Evolutionary conservation across 2,797 vertebrate species (phyloP).

Genomic region (Vespertilio murinus): DNA sequence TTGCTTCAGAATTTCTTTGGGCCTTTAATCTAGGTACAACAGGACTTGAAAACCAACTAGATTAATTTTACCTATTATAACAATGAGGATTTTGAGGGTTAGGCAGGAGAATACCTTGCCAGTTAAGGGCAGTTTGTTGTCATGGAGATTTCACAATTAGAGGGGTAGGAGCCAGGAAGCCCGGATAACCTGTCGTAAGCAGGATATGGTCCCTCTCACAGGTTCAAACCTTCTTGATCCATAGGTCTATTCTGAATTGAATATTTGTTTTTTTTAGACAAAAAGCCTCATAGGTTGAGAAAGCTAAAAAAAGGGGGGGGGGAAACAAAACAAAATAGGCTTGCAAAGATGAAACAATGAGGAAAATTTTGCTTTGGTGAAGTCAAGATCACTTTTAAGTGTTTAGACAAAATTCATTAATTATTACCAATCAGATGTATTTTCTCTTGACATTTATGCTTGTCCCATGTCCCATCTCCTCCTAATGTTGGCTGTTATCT

Average conservation of each 20-base stretch:
- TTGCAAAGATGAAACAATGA: neutral
- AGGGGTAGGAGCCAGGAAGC: neutral
- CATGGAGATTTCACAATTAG: neutral
- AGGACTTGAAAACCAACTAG: neutral
- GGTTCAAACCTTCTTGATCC: neutral
- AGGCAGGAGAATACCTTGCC: neutral
- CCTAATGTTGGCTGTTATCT: neutral
- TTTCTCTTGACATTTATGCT: neutral
- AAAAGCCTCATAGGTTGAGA: neutral
- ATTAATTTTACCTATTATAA: neutral
- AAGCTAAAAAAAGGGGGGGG: neutral
- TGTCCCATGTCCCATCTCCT: neutral
- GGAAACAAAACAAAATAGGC: neutral
- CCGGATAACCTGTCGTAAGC: too few species aligned
- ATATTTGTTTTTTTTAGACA: neutral
- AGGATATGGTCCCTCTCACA: neutral
- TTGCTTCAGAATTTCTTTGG: neutral
- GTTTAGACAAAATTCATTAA: neutral
- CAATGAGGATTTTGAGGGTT: neutral
- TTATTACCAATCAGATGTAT: neutral
- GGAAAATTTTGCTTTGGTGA: slow-evolving; percentile 25
- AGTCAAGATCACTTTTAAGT: neutral
- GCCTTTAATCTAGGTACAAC: neutral
- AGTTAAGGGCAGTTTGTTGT: neutral
- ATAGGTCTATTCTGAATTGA: neutral